Evolutionary conservation across 2,797 vertebrate genomes (phyloP).

Genomic region (Champsocephalus esox): DNA sequence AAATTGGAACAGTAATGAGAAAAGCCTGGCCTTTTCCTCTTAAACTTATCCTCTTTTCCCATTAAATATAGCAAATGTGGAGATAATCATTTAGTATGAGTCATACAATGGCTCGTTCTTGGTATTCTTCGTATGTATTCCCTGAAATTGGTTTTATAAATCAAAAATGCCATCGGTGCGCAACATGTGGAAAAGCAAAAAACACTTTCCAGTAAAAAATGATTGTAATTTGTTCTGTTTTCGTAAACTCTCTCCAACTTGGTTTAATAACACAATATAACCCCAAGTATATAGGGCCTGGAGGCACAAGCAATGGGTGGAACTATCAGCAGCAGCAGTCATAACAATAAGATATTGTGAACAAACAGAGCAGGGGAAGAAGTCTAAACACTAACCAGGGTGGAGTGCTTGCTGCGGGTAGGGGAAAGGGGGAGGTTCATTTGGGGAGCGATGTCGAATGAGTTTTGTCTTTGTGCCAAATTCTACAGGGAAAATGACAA

Average conservation of each 20-base stretch:
- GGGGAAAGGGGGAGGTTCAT: slow-evolving; percentile 82
- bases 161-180: slow-evolving; percentile 1
- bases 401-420: slow-evolving; percentile 86
- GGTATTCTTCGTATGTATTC: slow-evolving; percentile 8
- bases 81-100: slow-evolving; percentile 22
- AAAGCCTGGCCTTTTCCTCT: not conserved
- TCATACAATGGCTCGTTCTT: slow-evolving; percentile 25
- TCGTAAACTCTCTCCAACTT: not conserved
- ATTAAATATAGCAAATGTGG: not conserved
- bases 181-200: no score
- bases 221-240: no score
- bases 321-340: slow-evolving; percentile 29
- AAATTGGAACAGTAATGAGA: slow-evolving; percentile 10
- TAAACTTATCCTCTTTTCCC: not conserved
- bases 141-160: slow-evolving; percentile 20
- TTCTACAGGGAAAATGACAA: slow-evolving; percentile 77
- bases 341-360: slow-evolving; percentile 36
- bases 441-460: slow-evolving; percentile 84
- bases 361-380: slow-evolving; percentile 59
- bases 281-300: slow-evolving; percentile 2
- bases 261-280: slow-evolving; percentile 13
- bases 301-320: slow-evolving; percentile 21
- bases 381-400: slow-evolving; percentile 84
- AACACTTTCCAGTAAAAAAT: no score
- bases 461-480: slow-evolving; percentile 85